Base-by-base conservation (phyloP, 2,888 invertebrate species). In the Macrophya annulata region DNA sequence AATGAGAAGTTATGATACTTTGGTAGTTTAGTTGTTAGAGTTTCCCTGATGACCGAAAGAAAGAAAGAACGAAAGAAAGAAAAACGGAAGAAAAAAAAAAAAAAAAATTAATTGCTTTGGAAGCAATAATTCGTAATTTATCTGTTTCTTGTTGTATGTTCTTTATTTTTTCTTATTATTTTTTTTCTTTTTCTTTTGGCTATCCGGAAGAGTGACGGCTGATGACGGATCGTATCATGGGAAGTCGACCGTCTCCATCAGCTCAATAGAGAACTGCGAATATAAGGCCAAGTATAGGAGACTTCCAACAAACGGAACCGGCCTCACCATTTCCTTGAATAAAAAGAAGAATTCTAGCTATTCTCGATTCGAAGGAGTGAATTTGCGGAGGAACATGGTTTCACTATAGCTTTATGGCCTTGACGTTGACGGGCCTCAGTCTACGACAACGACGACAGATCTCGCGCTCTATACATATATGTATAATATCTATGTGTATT, bases 361-460 rank as follows among this genome's bases (percentile, higher is more conserved):
- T 62, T 62, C 81, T 43, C 15, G 62, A 59, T 62, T 17, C 81
- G 62, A 15, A 81, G 81, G 40, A 81, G 31, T 55, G 77, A 77
- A 55, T 51, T 77, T 77, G 31, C 17, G 31, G 77, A 55, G 55
- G 31, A 55, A 77, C 77, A 81, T 43, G 43, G 81, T 81, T 81
- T 81, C 81, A 62, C 81, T 43, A 51, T 62, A 62, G 81, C 81
- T 81, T 81, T 81, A 81, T 81, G 81, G 62, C 62, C 81, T 81
- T 81, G 62, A 81, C 81, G 62, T 81, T 81, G 59, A 51, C 40
- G 59, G 37, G 81, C 62, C 37, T 4, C 25, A 17, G 51, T 43
- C 68, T 17, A 37, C 31, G 12, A 81, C 81, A 12, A 37, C 62
- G 15, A 15, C n/a, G 48, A 77, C 31, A 81, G 17, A 77, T 37